Conservation (phyloP, 2,888 invertebrate species). For the Sinhomidia bicolor region DNA sequence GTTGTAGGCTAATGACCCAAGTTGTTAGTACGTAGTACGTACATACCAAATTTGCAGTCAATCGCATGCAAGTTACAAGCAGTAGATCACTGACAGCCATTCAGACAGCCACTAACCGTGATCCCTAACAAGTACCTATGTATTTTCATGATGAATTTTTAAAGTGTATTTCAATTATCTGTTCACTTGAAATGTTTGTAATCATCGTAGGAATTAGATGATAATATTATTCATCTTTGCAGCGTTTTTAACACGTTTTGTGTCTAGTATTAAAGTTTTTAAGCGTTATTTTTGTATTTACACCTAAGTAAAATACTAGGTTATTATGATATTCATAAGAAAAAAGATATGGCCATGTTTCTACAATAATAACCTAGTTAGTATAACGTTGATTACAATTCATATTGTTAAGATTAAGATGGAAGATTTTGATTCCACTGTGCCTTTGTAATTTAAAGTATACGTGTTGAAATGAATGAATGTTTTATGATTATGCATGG, state of each 20-base stretch:
- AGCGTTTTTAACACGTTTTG: background rate
- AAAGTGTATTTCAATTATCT: too few species aligned
- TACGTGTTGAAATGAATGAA: too few species aligned
- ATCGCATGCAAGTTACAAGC: too few species aligned
- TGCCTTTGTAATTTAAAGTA: constrained; percentile 37
- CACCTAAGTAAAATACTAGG: background rate
- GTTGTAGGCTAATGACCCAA: too few species aligned
- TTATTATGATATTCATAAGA: background rate
- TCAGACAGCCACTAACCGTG: too few species aligned
- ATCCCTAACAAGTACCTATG: too few species aligned
- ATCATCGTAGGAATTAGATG: too few species aligned
- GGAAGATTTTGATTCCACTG: constrained; percentile 13
- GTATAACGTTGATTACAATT: background rate
- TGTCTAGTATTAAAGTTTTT: constrained; percentile 9
- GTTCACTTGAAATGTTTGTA: too few species aligned
- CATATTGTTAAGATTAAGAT: background rate
- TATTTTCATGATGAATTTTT: too few species aligned
- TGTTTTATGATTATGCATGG: background rate
- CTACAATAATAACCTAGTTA: background rate
- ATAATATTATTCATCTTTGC: background rate
- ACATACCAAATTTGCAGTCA: too few species aligned
- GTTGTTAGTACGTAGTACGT: too few species aligned
- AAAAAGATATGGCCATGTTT: constrained; percentile 11
- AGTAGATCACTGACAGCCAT: too few species aligned
- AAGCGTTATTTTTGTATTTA: constrained; percentile 44